Evolutionary conservation across 2,113 vertebrate species (phyloP), one percentile per base, ranked within the genome.

Genomic region (Galbula dea): DNA sequence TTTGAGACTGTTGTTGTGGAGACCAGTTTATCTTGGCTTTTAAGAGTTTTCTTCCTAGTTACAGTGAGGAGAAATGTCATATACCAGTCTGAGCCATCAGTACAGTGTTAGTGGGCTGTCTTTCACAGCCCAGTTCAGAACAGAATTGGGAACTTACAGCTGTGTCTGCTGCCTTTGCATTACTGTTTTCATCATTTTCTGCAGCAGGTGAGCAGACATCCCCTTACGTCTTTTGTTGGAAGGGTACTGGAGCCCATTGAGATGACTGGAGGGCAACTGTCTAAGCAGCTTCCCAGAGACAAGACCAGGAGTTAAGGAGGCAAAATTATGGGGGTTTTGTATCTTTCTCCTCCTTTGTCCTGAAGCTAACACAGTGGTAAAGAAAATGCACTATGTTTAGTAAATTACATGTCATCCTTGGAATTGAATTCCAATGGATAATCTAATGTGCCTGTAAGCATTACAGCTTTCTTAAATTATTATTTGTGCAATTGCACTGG

Each of bases 331-430:
- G n/a, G n/a, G n/a, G 1, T 1, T 2, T 78, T 80, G 37, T 72
- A 1, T 26, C 9, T 66, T 9, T 68, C 22, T 52, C 41, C 4
- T 46, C 20, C 21, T 54, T 55, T 91, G 49, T 67, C 37, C 37
- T 73, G 22, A 63, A 69, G 55, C 49, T 69, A 87, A 52, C 7
- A 3, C 12, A 30, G 11, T 82, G 12, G n/a, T 89, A 18, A 94
- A 89, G 34, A 88, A 94, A 89, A 71, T 91, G 69, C 71, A 83
- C 59, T 83, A 65, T 55, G 84, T 91, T 82, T 84, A 61, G 18
- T 83, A 57, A 94, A 49, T 26, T 79, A 80, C 46, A 66, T 58
- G 75, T 88, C 71, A 16, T 80, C 21, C 30, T 79, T 87, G 78
- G 88, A 93, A 83, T 48, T 77, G 43, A 94, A 91, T 94, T 95